These are phyloP conservation scores for Drosophila testacea DNA, from an alignment of 2,888 invertebrate genomes.

Conservation along the genomic window DNA sequence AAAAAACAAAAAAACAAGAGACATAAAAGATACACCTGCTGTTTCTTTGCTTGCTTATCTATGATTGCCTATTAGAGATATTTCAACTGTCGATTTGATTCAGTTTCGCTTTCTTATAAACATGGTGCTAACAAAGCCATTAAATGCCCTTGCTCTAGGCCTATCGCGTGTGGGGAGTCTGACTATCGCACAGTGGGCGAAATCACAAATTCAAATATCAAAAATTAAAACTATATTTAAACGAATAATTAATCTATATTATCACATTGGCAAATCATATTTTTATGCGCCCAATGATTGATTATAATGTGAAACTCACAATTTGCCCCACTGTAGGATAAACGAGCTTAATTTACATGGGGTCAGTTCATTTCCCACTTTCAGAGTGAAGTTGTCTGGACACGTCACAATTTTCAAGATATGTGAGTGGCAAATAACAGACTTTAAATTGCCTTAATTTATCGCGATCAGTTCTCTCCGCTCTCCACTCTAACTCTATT, in stretches of 20 bases:
- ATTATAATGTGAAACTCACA: background rate
- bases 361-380: constrained; percentile 11
- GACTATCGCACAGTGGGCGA: background rate
- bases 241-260: background rate
- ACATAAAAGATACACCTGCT: constrained; percentile 1
- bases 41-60: background rate
- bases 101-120: constrained; percentile 23
- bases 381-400: constrained; percentile 4
- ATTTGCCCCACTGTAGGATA: background rate
- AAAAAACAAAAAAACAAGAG: background rate
- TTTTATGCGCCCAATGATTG: background rate
- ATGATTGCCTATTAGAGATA: background rate
- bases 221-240: background rate
- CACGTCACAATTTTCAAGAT: constrained; percentile 19
- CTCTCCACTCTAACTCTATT: constrained; percentile 5
- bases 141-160: constrained; percentile 29
- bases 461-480: constrained; percentile 7
- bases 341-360: constrained; percentile 4
- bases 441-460: constrained; percentile 32
- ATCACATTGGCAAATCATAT: background rate
- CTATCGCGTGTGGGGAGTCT: background rate
- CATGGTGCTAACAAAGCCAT: constrained; percentile 7
- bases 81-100: constrained; percentile 2
- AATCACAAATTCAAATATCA: background rate
- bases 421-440: constrained; percentile 1